Evolutionary conservation across 2,797 vertebrate species (phyloP).

Genomic region (Philypnodon macrostomus): DNA sequence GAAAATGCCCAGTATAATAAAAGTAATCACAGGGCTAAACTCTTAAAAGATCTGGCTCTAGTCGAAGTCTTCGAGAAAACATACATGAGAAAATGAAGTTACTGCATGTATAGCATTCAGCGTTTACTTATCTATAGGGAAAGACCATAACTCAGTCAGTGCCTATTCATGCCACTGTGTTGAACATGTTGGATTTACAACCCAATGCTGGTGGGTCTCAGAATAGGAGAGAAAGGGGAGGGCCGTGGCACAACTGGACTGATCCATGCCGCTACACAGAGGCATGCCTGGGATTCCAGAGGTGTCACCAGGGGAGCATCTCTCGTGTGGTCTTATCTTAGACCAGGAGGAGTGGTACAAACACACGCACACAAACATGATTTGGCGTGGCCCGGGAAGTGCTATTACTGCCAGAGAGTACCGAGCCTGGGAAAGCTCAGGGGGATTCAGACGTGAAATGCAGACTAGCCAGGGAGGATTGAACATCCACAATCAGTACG

Average conservation of each 20-base stretch:
- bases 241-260: conserved; percentile 23
- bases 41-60: conserved; percentile 2
- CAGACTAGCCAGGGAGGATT: conserved; percentile 30
- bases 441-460: conserved; percentile 42
- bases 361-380: conserved; percentile 37
- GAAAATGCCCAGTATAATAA: neutral
- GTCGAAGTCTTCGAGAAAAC: conserved; percentile 7
- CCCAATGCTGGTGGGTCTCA: conserved; percentile 30
- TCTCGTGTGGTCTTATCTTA: conserved; percentile 45
- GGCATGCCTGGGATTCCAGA: conserved; percentile 66
- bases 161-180: conserved; percentile 26
- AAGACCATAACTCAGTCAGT: conserved; percentile 21
- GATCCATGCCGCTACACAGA: conserved; percentile 32
- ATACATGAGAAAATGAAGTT: conserved; percentile 20
- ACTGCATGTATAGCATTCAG: conserved; percentile 31
- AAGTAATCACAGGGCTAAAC: neutral
- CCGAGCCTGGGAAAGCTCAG: conserved; percentile 30
- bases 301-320: conserved; percentile 58
- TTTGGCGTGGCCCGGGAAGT: conserved; percentile 15
- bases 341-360: conserved; percentile 32
- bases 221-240: conserved; percentile 40
- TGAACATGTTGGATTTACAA: conserved; percentile 47
- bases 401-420: conserved; percentile 16
- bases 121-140: conserved; percentile 26
- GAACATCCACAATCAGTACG: conserved; percentile 32